Evolutionary conservation across 2,113 vertebrate species (phyloP), one percentile per base, ranked within the genome.

Genomic region (Anguilla rostrata): DNA sequence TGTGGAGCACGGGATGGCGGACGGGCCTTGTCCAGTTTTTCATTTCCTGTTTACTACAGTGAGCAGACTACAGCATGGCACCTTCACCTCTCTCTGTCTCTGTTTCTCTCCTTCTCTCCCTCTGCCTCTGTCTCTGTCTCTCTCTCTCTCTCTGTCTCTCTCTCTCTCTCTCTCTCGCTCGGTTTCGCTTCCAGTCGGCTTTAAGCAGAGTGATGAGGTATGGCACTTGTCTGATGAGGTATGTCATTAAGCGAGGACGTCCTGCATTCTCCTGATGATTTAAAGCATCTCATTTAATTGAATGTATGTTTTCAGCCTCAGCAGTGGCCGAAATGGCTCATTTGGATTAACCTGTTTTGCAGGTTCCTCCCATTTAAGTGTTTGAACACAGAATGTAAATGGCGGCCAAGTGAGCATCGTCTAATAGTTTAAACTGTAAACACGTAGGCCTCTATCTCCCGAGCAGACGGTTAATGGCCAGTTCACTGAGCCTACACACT

Each of bases 391-490:
- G 20, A 71, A n/a, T n/a, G 63, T 71, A 71, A 71, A 16, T 71
- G 63, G 63, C 0, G 4, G 26, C 63, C 63, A 71, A 26, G 20
- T n/a, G 63, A 71, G 63, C 63, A 26, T 26, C 0, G n/a, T 34
- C 2, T 29, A 7, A 66, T 12, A 34, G n/a, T 75, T 75, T 11
- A 75, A 75, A 75, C 26, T 12, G 26, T 34, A n/a, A 75, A 1
- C 71, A 75, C 12, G 26, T 11, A 34, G 60, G 60, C 18, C 18
- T 66, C 6, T 34, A 75, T 34, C 71, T 75, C 71, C 63, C 14
- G 20, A 83, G 26, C 66, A 53, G 87, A 84, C 83, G 87, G 83
- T 92, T 89, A 91, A 90, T 93, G 89, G 88, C 89, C 88, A 88
- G 83, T 87, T 89, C 92, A 89, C 60, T 87, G 88, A 83, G 83